Conservation (phyloP, 2,797 vertebrate genomes). For the Rhynchonycteris naso region DNA sequence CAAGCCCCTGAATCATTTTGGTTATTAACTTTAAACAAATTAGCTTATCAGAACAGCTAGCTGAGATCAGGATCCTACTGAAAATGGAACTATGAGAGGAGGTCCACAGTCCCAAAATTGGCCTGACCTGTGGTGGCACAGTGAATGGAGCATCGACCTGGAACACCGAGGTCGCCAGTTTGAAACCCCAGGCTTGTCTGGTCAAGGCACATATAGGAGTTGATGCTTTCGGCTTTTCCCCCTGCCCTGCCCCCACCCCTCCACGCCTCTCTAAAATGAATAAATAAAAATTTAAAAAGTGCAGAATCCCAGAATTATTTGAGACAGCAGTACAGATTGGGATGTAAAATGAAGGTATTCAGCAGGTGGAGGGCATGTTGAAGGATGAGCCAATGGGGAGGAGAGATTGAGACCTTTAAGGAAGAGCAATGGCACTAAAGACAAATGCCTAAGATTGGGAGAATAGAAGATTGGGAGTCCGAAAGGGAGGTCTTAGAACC, state of each 20-base stretch:
- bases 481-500: neutral
- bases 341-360: neutral
- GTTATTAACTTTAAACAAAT: neutral
- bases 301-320: neutral
- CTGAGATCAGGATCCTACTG: neutral
- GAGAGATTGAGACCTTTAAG: neutral
- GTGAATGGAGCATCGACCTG: no score
- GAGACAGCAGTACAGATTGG: neutral
- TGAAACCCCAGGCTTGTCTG: no score
- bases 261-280: no score
- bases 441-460: neutral
- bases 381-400: neutral
- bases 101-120: neutral
- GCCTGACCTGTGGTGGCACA: no score
- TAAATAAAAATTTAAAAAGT: no score
- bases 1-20: neutral
- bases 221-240: no score
- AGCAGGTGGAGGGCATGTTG: neutral
- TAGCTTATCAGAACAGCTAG: neutral
- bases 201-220: no score
- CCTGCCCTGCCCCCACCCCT: no score
- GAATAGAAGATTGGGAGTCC: neutral
- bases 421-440: neutral
- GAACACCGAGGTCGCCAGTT: no score
- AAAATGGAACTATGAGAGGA: neutral